phyloP scores from a whole-genome alignment of 2,888 invertebrate species.

The Agrilus biguttatus region DNA sequence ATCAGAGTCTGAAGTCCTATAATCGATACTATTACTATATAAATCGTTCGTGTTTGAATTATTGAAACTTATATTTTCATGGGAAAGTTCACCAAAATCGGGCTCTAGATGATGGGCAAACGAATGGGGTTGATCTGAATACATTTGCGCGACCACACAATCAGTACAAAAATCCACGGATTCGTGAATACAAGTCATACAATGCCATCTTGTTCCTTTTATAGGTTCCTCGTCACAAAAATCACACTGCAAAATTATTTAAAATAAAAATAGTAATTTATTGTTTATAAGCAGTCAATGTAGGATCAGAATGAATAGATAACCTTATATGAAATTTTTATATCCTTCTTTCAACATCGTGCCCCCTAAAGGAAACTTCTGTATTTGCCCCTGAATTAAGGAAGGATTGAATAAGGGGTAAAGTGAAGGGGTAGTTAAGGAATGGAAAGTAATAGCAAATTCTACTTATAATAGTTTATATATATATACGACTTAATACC shows the following conservation, averaged over 20 bases:
- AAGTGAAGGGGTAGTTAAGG: too few species aligned
- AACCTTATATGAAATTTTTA: too few species aligned
- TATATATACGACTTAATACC: too few species aligned
- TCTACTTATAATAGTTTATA: too few species aligned
- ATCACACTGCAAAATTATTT: conserved; percentile 37
- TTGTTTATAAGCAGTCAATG: neutral
- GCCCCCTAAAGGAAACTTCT: too few species aligned
- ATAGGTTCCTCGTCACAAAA: conserved; percentile 49
- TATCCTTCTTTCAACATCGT: too few species aligned
- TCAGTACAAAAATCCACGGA: conserved; percentile 50
- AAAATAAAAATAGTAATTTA: neutral
- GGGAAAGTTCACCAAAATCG: conserved; percentile 2
- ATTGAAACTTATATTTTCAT: conserved; percentile 5
- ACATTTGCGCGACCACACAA: conserved; percentile 43
- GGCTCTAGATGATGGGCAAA: conserved; percentile 29
- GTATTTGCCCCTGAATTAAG: too few species aligned
- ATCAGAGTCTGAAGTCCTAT: conserved; percentile 3
- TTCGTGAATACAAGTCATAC: conserved; percentile 41
- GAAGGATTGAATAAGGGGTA: too few species aligned
- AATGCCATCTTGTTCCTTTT: conserved; percentile 54
- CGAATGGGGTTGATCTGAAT: conserved; percentile 32
- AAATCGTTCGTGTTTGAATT: conserved; percentile 5
- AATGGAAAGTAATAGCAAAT: too few species aligned
- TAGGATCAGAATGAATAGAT: too few species aligned
- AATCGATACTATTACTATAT: conserved; percentile 3